phyloP scores from a whole-genome alignment of 2,888 invertebrate species.

The Meiosimyza platycephala region DNA sequence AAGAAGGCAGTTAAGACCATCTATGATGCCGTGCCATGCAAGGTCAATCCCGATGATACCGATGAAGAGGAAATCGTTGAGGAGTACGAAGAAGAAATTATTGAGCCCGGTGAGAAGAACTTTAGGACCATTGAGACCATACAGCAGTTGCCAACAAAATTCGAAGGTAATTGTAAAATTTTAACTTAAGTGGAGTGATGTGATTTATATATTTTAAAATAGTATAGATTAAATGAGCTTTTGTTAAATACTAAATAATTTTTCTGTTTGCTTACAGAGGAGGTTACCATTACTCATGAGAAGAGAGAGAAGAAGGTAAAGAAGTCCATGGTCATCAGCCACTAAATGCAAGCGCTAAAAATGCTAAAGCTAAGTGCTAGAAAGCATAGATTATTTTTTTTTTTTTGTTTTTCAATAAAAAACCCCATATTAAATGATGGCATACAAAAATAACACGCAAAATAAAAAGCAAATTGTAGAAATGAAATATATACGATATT shows the following conservation, averaged over 20 bases:
- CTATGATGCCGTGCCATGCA: conserved; percentile 62
- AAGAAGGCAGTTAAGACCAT: conserved; percentile 66
- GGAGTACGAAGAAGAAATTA: conserved; percentile 66
- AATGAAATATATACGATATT: conserved; percentile 36
- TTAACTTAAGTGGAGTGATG: no score
- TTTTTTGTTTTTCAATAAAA: conserved; percentile 12
- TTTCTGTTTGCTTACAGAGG: conserved; percentile 50
- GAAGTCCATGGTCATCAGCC: conserved; percentile 64
- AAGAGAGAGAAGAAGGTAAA: conserved; percentile 63
- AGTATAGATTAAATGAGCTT: no score
- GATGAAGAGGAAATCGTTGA: conserved; percentile 66
- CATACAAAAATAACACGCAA: conserved; percentile 7
- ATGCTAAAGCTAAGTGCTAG: neutral
- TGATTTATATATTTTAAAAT: no score
- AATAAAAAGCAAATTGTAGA: conserved; percentile 25
- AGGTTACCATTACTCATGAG: conserved; percentile 62
- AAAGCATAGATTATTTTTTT: neutral
- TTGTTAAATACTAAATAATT: neutral
- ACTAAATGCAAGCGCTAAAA: conserved; percentile 47
- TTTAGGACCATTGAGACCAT: conserved; percentile 63
- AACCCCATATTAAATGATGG: conserved; percentile 6
- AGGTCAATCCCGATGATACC: conserved; percentile 57
- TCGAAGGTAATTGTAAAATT: conserved; percentile 55
- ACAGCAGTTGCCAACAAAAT: conserved; percentile 61
- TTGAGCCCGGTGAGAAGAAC: conserved; percentile 66